Percentiles rank a stretch among this genome's conserved stretches.
Conservation (phyloP, 2,888 invertebrate genomes). For the Drosophila kambysellisi region DNA sequence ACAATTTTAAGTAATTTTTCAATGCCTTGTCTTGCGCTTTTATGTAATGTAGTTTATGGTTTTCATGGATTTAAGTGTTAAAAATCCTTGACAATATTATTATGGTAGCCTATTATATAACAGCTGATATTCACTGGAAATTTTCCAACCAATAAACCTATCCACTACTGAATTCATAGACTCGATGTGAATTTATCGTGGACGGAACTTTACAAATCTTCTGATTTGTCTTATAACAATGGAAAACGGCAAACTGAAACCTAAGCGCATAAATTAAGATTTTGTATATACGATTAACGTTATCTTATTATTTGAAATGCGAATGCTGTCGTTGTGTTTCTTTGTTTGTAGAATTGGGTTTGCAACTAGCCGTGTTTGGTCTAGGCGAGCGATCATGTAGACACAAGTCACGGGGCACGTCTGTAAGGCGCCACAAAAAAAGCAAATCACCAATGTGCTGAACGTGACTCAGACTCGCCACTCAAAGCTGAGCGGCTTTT, state of each 20-base stretch:
- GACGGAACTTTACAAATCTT: conserved; percentile 4
- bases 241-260: conserved; percentile 1
- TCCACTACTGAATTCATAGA: not conserved
- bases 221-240: not conserved
- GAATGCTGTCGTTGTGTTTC: conserved; percentile 20
- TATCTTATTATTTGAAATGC: conserved; percentile 34
- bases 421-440: conserved; percentile 1
- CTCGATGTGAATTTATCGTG: not conserved
- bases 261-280: conserved; percentile 9
- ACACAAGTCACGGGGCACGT: conserved; percentile 24
- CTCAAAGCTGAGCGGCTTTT: not conserved
- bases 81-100: not conserved
- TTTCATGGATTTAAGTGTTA: not conserved
- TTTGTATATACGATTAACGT: conserved; percentile 10
- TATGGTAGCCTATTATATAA: not conserved
- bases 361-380: not conserved
- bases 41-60: not conserved
- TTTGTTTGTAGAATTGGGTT: not conserved
- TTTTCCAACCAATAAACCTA: not conserved
- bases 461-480: conserved; percentile 34
- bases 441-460: conserved; percentile 31
- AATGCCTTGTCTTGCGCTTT: conserved; percentile 30
- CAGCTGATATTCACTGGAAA: not conserved
- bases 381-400: conserved; percentile 8
- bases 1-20: conserved; percentile 8